A percentile compares a stretch with the other conserved stretches of the same genome.
These are phyloP conservation scores for Digitonthophagus gazella DNA, from an alignment of 2,888 invertebrate genomes.

Conservation along the genomic window DNA sequence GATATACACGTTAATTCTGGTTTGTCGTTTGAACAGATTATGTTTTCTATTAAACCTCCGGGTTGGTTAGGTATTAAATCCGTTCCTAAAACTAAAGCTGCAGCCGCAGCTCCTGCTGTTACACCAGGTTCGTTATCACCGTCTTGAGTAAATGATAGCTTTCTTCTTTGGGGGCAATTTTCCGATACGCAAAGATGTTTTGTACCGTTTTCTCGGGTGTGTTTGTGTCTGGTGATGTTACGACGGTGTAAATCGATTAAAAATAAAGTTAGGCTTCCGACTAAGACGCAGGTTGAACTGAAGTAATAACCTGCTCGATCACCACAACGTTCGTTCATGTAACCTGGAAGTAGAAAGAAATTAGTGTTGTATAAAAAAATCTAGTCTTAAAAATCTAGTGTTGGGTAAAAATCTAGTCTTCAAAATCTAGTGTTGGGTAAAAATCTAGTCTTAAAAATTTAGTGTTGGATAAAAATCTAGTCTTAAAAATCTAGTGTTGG, in stretches of 20 bases:
- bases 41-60: constrained; percentile 54
- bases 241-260: constrained; percentile 77
- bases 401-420: too few relatives aligned
- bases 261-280: constrained; percentile 75
- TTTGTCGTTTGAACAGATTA: constrained; percentile 55
- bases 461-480: too few relatives aligned
- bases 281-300: constrained; percentile 74
- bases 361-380: too few relatives aligned
- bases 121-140: constrained; percentile 56
- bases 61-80: constrained; percentile 47
- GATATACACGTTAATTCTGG: constrained; percentile 82
- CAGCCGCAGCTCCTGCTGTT: constrained; percentile 55
- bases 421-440: too few relatives aligned
- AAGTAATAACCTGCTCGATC: constrained; percentile 81
- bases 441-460: too few relatives aligned
- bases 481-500: too few relatives aligned
- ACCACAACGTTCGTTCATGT: constrained; percentile 75
- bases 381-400: too few relatives aligned
- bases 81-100: constrained; percentile 56
- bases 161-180: constrained; percentile 57
- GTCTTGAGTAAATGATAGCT: constrained; percentile 60
- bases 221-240: constrained; percentile 68
- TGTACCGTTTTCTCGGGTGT: constrained; percentile 60
- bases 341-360: constrained; percentile 58
- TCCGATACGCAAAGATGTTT: constrained; percentile 58